Evolutionary conservation across 2,888 invertebrate genomes (phyloP).

Genomic region (Sphaerophoria rueppellii): DNA sequence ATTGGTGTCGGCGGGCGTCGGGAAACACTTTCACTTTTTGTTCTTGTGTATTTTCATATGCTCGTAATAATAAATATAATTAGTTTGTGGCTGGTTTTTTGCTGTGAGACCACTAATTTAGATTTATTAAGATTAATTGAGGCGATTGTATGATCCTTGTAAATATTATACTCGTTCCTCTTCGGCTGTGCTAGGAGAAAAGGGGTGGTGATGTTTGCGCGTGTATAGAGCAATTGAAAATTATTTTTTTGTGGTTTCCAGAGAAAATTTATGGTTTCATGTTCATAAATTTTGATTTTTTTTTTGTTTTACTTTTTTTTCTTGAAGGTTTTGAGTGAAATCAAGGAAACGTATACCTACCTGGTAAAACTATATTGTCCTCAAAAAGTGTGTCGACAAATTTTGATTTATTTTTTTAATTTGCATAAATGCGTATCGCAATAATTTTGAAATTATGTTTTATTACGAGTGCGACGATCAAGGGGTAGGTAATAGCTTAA

Average conservation of each 20-base stretch:
- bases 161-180: not conserved
- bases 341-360: not conserved
- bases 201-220: conserved; percentile 46
- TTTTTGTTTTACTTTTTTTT: not conserved
- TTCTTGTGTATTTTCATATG: conserved; percentile 32
- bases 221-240: conserved; percentile 36
- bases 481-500: too few species aligned
- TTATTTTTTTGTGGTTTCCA: conserved; percentile 12
- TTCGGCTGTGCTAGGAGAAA: not conserved
- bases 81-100: conserved; percentile 62
- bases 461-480: not conserved
- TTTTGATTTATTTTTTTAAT: not conserved
- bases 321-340: not conserved
- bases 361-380: not conserved
- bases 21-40: conserved; percentile 59
- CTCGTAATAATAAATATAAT: conserved; percentile 63
- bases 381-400: not conserved
- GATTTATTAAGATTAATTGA: conserved; percentile 72
- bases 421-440: not conserved
- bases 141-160: conserved; percentile 38
- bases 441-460: not conserved
- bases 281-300: conserved; percentile 14
- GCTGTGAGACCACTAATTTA: conserved; percentile 68
- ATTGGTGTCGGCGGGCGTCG: conserved; percentile 22
- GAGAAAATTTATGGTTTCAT: conserved; percentile 50